A percentile compares a stretch with the other conserved stretches of the same genome.
phyloP scores from a whole-genome alignment of 92 coral and sea anemone species.

The Epizoanthus ramosus region DNA sequence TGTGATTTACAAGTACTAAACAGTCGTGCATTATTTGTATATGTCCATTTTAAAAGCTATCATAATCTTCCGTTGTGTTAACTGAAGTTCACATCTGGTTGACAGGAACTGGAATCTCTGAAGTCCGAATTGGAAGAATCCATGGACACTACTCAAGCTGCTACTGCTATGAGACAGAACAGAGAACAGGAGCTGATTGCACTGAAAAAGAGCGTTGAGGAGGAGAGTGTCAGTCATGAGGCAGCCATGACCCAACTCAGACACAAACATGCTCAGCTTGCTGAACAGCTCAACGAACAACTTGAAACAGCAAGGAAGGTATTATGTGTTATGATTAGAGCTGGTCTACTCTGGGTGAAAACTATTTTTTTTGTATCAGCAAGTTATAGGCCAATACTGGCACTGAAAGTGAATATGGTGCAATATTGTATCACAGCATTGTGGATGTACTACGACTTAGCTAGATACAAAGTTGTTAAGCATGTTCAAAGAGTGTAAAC shows the following conservation, averaged over 20 bases:
- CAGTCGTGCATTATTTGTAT: too few species aligned
- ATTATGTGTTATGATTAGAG: not conserved
- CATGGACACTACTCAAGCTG: constrained; percentile 94
- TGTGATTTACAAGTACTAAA: too few species aligned
- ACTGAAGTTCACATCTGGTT: not conserved
- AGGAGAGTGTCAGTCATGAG: constrained; percentile 83
- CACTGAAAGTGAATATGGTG: too few species aligned
- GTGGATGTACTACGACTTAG: too few species aligned
- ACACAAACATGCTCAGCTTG: constrained; percentile 87
- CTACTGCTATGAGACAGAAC: constrained; percentile 79
- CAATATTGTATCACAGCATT: too few species aligned
- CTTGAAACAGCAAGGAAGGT: constrained; percentile 93
- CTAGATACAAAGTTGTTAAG: too few species aligned
- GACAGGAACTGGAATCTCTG: constrained; percentile 92
- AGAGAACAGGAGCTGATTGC: constrained; percentile 84
- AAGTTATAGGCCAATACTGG: too few species aligned
- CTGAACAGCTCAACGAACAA: constrained; percentile 85
- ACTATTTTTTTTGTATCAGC: too few species aligned
- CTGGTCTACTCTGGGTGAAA: not conserved
- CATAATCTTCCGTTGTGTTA: not conserved
- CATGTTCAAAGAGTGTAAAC: too few species aligned
- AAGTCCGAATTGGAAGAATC: constrained; percentile 96
- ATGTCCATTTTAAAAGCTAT: not conserved
- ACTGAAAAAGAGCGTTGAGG: constrained; percentile 90
- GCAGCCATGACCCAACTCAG: constrained; percentile 91